phyloP scores from a whole-genome alignment of 2,113 vertebrate genomes.

The Hippocampus zosterae region DNA sequence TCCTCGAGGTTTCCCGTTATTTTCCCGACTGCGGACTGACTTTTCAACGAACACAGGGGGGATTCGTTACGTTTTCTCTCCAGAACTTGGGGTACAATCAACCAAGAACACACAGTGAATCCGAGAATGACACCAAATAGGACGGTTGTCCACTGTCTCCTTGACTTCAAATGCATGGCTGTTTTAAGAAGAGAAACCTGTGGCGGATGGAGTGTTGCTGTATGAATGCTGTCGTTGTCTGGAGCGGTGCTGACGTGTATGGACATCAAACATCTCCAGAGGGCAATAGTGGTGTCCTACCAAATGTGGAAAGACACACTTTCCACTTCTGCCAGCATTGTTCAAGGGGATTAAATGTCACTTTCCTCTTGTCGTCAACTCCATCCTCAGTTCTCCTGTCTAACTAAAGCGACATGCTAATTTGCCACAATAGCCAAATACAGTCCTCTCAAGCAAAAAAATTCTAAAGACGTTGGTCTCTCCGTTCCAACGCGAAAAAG shows the following conservation, averaged over 20 bases:
- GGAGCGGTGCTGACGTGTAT: conserved; percentile 38
- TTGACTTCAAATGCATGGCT: conserved; percentile 37
- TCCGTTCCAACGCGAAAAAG: neutral
- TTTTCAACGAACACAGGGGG: conserved; percentile 24
- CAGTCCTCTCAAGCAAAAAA: neutral
- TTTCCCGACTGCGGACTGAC: conserved; percentile 23
- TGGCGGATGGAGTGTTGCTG: neutral
- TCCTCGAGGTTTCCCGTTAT: neutral
- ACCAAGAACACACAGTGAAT: conserved; percentile 49
- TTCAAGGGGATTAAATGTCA: neutral
- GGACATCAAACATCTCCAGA: conserved; percentile 3
- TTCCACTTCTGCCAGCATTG: neutral
- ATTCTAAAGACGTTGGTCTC: neutral
- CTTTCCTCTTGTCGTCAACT: neutral
- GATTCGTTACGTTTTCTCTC: conserved; percentile 33
- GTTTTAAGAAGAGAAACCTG: neutral
- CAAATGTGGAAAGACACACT: neutral
- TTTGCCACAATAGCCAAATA: neutral
- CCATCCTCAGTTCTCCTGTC: neutral
- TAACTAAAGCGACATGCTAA: neutral
- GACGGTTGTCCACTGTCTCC: conserved; percentile 43
- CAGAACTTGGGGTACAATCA: conserved; percentile 43
- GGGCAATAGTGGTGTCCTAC: neutral
- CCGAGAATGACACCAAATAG: conserved; percentile 47
- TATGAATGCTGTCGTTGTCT: conserved; percentile 37